These are phyloP conservation scores for Dendrolimus kikuchii DNA, from an alignment of 1,140 invertebrate genomes.

Conservation along the genomic window DNA sequence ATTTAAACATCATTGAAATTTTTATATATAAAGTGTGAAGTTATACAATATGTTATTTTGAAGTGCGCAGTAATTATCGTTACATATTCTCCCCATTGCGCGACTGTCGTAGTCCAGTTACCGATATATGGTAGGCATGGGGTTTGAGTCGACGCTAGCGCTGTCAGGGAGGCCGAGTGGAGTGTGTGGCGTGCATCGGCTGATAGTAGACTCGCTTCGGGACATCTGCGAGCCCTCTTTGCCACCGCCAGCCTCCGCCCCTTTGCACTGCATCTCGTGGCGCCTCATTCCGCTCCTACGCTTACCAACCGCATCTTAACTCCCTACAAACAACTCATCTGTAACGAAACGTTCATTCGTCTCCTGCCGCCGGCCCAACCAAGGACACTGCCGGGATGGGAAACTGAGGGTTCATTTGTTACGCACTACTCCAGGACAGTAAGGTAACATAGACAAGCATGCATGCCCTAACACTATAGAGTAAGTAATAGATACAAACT, in stretches of 20 bases:
- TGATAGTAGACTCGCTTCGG: slow-evolving; percentile 63
- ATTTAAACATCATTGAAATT: no score
- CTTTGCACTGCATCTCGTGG: slow-evolving; percentile 56
- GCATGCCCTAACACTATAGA: slow-evolving; percentile 62
- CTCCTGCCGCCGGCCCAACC: slow-evolving; percentile 30
- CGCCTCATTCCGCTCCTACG: slow-evolving; percentile 58
- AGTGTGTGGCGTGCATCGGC: slow-evolving; percentile 58
- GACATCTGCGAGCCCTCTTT: slow-evolving; percentile 52
- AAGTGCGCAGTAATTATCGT: slow-evolving; percentile 1
- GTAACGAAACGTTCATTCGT: slow-evolving; percentile 52
- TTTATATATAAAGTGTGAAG: not conserved
- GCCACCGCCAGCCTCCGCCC: slow-evolving; percentile 36
- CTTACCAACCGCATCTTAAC: slow-evolving; percentile 58
- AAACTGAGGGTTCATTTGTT: slow-evolving; percentile 42
- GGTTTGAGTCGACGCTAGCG: slow-evolving; percentile 85
- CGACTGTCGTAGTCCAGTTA: slow-evolving; percentile 60
- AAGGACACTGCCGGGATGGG: slow-evolving; percentile 34
- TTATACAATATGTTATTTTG: not conserved
- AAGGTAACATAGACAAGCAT: slow-evolving; percentile 59
- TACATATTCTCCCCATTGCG: slow-evolving; percentile 40
- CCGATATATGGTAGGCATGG: slow-evolving; percentile 87
- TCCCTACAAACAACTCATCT: slow-evolving; percentile 57
- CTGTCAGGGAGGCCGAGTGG: slow-evolving; percentile 74
- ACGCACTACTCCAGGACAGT: slow-evolving; percentile 40
- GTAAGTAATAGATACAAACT: slow-evolving; percentile 45